A percentile compares a stretch with the other conserved stretches of the same genome.
These are phyloP conservation scores for Ginglymostoma cirratum DNA, from an alignment of 2,113 vertebrate species.

Conservation along the genomic window DNA sequence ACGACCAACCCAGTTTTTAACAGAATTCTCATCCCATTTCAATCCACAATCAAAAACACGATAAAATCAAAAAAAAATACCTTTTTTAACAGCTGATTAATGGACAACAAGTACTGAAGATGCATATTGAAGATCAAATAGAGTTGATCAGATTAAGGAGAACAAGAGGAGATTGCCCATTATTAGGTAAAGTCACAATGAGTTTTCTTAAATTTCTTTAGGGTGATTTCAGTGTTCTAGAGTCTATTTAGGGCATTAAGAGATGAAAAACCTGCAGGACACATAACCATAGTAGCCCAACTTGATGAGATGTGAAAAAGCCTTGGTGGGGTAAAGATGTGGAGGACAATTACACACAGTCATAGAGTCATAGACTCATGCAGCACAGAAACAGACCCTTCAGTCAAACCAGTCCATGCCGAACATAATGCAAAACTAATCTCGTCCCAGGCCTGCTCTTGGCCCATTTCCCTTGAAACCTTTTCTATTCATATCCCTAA, in stretches of 20 bases:
- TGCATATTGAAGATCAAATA: not conserved
- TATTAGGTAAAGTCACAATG: not conserved
- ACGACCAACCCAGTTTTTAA: too few relatives aligned
- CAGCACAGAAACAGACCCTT: too few relatives aligned
- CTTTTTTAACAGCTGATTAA: not conserved
- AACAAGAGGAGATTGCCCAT: not conserved
- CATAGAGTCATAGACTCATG: too few relatives aligned
- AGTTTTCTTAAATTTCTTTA: not conserved
- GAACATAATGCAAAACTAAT: too few relatives aligned
- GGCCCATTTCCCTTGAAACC: too few relatives aligned
- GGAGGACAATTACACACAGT: too few relatives aligned
- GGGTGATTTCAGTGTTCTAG: not conserved
- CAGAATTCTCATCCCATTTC: too few relatives aligned
- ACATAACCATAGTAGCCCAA: not conserved
- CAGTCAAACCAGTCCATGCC: too few relatives aligned
- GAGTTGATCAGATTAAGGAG: not conserved
- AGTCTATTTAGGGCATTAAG: not conserved
- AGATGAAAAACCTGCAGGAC: not conserved
- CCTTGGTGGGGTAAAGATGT: not conserved
- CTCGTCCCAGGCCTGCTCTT: too few relatives aligned
- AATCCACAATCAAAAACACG: too few relatives aligned
- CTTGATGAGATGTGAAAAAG: not conserved
- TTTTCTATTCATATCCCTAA: too few relatives aligned
- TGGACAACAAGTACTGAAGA: not conserved
- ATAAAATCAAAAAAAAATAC: too few relatives aligned